Percentiles rank a stretch among this genome's conserved stretches.
phyloP scores from a whole-genome alignment of 2,113 vertebrate genomes.

The Phyllopteryx taeniolatus region DNA sequence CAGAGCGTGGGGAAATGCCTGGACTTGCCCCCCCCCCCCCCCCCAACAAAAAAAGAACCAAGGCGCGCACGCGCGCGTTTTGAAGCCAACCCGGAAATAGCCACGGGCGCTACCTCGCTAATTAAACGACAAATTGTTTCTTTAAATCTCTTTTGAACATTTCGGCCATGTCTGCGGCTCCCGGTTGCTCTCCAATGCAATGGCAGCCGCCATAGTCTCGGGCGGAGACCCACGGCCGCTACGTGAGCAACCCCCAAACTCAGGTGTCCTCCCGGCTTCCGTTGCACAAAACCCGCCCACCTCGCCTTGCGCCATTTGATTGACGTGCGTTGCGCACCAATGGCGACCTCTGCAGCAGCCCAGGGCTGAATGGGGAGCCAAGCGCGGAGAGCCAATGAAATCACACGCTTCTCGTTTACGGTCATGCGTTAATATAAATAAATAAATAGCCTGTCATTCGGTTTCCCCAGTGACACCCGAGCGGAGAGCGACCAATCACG shows the following conservation, averaged over 20 bases:
- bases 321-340: conserved; percentile 57
- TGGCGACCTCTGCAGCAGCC: conserved; percentile 18
- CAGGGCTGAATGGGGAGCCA: conserved; percentile 32
- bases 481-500: conserved; percentile 56
- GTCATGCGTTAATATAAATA: conserved; percentile 50
- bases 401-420: conserved; percentile 55
- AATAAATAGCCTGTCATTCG: conserved; percentile 57
- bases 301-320: conserved; percentile 20
- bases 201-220: conserved; percentile 75
- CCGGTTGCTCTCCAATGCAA: conserved; percentile 52
- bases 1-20: conserved; percentile 32
- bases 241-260: conserved; percentile 29
- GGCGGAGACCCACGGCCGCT: conserved; percentile 74
- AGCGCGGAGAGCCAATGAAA: conserved; percentile 41
- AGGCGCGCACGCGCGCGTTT: conserved; percentile 9
- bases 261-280: conserved; percentile 71
- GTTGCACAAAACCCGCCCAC: conserved; percentile 53
- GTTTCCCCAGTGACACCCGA: conserved; percentile 63
- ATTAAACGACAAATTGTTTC: conserved; percentile 30
- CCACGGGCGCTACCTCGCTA: not conserved
- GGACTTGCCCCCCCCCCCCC: conserved; percentile 16
- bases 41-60: conserved; percentile 2
- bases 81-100: conserved; percentile 6
- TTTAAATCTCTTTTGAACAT: conserved; percentile 54
- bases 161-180: conserved; percentile 43